Base-by-base conservation (phyloP, 2,113 vertebrate species). In the Montifringilla adamsi region DNA sequence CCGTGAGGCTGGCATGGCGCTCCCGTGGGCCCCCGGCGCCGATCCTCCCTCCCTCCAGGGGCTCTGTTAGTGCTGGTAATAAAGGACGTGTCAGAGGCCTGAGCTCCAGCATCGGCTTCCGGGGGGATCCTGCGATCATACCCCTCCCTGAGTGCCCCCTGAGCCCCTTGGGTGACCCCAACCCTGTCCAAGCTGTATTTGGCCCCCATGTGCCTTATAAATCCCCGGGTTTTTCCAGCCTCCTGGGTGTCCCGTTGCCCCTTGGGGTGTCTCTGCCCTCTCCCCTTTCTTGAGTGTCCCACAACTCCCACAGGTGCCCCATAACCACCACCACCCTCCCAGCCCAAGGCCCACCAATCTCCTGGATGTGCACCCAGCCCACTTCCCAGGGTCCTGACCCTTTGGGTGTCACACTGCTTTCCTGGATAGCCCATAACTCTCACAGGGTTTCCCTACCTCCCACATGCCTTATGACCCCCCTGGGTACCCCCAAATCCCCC, bases 21-120 rank as follows among this genome's bases (percentile, higher is more conserved):
- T 10, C 10, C 10, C 1, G 1, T 1, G 17, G 13, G 10, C 13
- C 73, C 28, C 30, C 52, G 46, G 17, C 15, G 2, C 2, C 24
- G 26, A 12, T 41, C 26, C 23, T 43, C 37, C 44, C 15, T 64
- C 37, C 26, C 10, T 0, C 7, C 46, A 22, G 18, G 56, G 37
- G 22, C n/a, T 84, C 49, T 0, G 0, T 20, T 33, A 18, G 15
- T 28, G 28, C n/a, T 28, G 37, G 35, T 46, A 96, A 96, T 96
- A 96, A 96, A 96, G 50, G 76, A 89, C 17, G 3, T 81, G 46
- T 12, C 63, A 58, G 28, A 86, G 46, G 20, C 26, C 59, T 95
- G 72, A 83, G 63, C 70, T 95, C 31, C 2, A 1, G 63, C 41
- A 74, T 88, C 44, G 21, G 59, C 50, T 95, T 94, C 56, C 76